A percentile compares a stretch with the other conserved stretches of the same genome.
phyloP scores from a whole-genome alignment of 2,888 invertebrate genomes.

The Dioctria linearis region DNA sequence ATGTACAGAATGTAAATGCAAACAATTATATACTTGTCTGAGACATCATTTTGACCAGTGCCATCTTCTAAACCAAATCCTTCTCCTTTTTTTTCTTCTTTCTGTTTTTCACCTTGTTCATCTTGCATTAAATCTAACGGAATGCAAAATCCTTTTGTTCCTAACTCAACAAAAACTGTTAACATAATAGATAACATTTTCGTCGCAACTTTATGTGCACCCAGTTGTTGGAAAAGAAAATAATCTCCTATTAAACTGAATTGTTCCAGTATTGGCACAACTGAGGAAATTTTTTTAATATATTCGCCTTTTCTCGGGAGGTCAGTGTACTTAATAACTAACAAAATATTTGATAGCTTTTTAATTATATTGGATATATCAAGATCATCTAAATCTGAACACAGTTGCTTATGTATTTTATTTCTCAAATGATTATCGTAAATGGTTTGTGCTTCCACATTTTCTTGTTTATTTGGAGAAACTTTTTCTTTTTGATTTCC shows the following conservation, averaged over 20 bases:
- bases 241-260: slow-evolving; percentile 83
- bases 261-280: slow-evolving; percentile 83
- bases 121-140: slow-evolving; percentile 88
- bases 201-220: slow-evolving; percentile 83
- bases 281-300: slow-evolving; percentile 62
- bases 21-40: slow-evolving; percentile 76
- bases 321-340: slow-evolving; percentile 71
- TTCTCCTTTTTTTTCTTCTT: slow-evolving; percentile 75
- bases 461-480: slow-evolving; percentile 57
- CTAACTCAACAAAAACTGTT: slow-evolving; percentile 88
- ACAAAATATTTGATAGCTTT: slow-evolving; percentile 70
- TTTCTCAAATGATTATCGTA: slow-evolving; percentile 79
- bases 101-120: slow-evolving; percentile 72
- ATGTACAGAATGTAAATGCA: too few species aligned
- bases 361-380: slow-evolving; percentile 72
- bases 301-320: slow-evolving; percentile 61
- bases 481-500: slow-evolving; percentile 58
- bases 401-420: slow-evolving; percentile 77
- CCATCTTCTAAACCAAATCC: slow-evolving; percentile 95
- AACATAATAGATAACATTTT: slow-evolving; percentile 88
- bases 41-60: slow-evolving; percentile 93
- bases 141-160: slow-evolving; percentile 92
- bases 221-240: slow-evolving; percentile 84
- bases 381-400: slow-evolving; percentile 75
- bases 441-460: slow-evolving; percentile 70